Evolutionary conservation across 2,113 vertebrate genomes (phyloP), one percentile per base, ranked within the genome.

Genomic region (Cynoglossus semilaevis): DNA sequence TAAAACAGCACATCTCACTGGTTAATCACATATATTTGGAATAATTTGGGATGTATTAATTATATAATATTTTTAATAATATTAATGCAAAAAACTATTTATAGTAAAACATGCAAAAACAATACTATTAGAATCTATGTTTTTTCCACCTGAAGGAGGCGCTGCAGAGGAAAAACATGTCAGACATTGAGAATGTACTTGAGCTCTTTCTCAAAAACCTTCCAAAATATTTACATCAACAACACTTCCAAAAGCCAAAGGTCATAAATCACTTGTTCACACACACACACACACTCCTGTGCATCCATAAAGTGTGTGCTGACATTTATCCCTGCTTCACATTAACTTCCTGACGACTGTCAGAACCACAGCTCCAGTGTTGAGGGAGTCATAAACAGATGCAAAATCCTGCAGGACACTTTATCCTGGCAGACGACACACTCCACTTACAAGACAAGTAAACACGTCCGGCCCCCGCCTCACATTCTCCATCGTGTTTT

Each of bases 341-440:
- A 57, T 48, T 51, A 22, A 37, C 50, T 55, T 51, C 40, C 45
- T n/a, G 60, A 36, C 35, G 17, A 3, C 52, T 40, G 59, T 15
- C 65, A 58, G 48, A 17, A 17, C 18, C 4, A 22, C 15, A 56
- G 50, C 50, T 1, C 38, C 12, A 53, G 16, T 15, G 16, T 46
- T 29, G 53, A 72, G 67, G 50, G 14, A 60, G 40, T 35, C 38
- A 19, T 53, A 57, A 74, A 71, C 42, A 76, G 72, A 76, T 72
- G 59, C 73, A 67, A 72, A 74, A 74, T 74, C 70, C 72, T 76
- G 74, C 66, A 64, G 71, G 74, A 64, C 18, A 43, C 58, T 58
- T 53, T 45, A 19, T 63, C 69, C 51, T 44, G 57, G 76, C 66
- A 58, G 55, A 22, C 59, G 70, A 35, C 49, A 46, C 15, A 50